Base-by-base conservation (phyloP, 2,797 vertebrate species). In the Argya squamiceps region DNA sequence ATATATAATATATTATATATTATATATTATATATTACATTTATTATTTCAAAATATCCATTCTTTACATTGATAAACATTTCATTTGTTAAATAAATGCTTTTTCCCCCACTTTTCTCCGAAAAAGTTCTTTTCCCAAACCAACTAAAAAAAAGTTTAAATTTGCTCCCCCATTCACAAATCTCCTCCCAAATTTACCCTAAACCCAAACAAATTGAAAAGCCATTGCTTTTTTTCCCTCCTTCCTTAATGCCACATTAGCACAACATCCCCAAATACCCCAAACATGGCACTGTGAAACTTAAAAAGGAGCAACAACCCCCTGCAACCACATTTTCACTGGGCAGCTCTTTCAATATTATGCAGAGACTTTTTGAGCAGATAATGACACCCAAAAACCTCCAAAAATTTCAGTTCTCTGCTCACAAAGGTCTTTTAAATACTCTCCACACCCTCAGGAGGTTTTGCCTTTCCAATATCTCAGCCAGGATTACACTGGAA, bases 191-290 rank as follows among this genome's bases (percentile, higher is more conserved):
- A 46, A 22, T 46, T 22, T 46, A 22, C 44, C 44, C 21, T 46
- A 46, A 46, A 46, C 11, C 44, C 12, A 46, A 46, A 23, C 44
- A 23, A 46, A 46, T 5, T 3, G 50, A 41, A 10, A 14, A 58
- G 6, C 0, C 10, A 4, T 2, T 37, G 6, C 0, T 17, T 26
- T 52, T 15, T 47, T 15, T 22, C 1, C 10, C 15, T 1, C 10
- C 2, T 67, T 47, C 32, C 9, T 15, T 44, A 12, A 5, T 1
- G 2, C 8, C 34, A 37, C 16, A 30, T 2, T 23, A 43, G 75
- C 14, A 44, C 6, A 47, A 44, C 6, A 47, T 7, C 37, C 6
- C 18, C 36, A 65, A 17, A 1, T 0, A 59, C 3, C 36, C 16
- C 2, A 10, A 55, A 47, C 3, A 0, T 32, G 23, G 22, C 22